Evolutionary conservation across 2,113 vertebrate genomes (phyloP).

Genomic region (Craseonycteris thonglongyai): DNA sequence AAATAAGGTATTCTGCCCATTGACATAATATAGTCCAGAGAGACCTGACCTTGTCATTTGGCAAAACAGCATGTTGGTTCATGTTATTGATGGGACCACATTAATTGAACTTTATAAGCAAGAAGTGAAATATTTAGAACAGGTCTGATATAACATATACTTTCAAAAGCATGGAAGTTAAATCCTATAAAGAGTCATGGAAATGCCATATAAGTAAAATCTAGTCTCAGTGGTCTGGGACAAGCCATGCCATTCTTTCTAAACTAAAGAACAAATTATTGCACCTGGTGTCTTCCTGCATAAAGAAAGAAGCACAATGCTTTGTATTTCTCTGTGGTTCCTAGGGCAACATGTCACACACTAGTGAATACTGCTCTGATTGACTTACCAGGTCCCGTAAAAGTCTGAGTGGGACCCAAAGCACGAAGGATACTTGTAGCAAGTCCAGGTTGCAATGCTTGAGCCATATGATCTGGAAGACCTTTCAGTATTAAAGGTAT

Average conservation of each 20-base stretch:
- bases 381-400: background rate
- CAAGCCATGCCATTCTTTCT: background rate
- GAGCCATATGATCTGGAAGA: background rate
- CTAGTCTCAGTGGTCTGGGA: background rate
- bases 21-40: background rate
- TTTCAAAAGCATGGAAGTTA: background rate
- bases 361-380: background rate
- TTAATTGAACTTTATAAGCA: background rate
- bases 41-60: background rate
- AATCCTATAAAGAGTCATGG: background rate
- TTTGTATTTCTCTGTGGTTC: background rate
- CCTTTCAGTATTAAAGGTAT: background rate
- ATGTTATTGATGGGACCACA: background rate
- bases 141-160: background rate
- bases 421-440: background rate
- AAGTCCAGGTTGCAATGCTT: background rate
- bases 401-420: background rate
- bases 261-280: background rate
- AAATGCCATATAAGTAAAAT: background rate
- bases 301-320: background rate
- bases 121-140: background rate
- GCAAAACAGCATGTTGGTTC: background rate
- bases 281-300: background rate
- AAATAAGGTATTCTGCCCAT: background rate
- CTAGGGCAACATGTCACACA: background rate